Evolutionary conservation across 2,113 vertebrate species (phyloP), one percentile per base, ranked within the genome.

Genomic region (Microcebus tavaratra): DNA sequence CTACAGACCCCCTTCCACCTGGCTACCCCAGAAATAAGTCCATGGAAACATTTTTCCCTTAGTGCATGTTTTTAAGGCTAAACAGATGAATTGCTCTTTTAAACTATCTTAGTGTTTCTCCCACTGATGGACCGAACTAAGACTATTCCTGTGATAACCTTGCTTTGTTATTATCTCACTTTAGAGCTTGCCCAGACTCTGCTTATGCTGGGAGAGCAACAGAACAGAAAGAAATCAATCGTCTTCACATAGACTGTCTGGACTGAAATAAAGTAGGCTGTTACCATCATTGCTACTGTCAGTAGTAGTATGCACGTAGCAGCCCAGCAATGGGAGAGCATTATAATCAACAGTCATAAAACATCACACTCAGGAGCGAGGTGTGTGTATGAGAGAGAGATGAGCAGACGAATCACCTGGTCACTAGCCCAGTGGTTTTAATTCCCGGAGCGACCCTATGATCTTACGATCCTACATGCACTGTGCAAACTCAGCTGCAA

Each of bases 401-500:
- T 1, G 29, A 29, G 45, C 50, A 39, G 2, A 27, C 4, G 8
- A 18, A 48, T 68, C 14, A 72, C 42, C 0, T 53, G 59, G 21
- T 48, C 17, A 2, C 0, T 18, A 25, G 6, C 31, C 13, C 50
- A 27, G 27, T 36, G 27, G 27, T 20, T 59, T n/a, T 36, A n/a
- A 27, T 8, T 42, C 20, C 29, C 29, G n/a, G 48, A 75, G 48
- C n/a, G 5, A 13, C 1, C 48, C 8, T 48, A 48, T 31, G 9
- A 13, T 2, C 72, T 2, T 36, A 2, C 59, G 7, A 13, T 2
- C 68, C 3, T 42, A 2, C 59, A 65, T 50, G n/a, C 0, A 0
- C 53, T 1, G 29, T 0, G 23, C 0, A 36, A 42, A 57, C 21
- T 17, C 6, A 21, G 70, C 39, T 0, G 29, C 53, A 2, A 61